Evolutionary conservation across 2,113 vertebrate genomes (phyloP).

Genomic region (Sphaerodactylus townsendi): DNA sequence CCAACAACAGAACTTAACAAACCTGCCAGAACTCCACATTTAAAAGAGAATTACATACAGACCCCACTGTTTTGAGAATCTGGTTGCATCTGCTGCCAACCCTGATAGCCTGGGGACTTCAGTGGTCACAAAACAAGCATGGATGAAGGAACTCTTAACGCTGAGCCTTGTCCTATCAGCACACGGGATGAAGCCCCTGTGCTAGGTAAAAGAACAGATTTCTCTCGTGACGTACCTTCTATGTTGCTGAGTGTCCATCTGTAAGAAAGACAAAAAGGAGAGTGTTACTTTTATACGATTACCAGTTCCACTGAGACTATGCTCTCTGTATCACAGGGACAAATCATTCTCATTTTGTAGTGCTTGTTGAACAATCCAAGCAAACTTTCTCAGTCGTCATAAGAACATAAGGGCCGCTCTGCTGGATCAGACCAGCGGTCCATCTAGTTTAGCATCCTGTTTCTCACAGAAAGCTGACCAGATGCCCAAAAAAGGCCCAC

Average conservation of each 20-base stretch:
- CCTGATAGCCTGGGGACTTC: neutral
- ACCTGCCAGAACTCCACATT: neutral
- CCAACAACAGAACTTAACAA: neutral
- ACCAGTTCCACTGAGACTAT: neutral
- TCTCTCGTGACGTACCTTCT: slow-evolving; percentile 49
- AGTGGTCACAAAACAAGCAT: neutral
- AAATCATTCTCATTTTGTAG: too few species aligned
- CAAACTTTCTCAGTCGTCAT: neutral
- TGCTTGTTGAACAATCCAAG: neutral
- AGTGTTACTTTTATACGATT: neutral
- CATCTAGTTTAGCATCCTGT: too few species aligned
- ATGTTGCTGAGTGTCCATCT: slow-evolving; percentile 52
- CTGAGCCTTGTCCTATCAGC: neutral
- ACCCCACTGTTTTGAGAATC: neutral
- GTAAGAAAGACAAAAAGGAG: neutral
- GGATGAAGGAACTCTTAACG: neutral
- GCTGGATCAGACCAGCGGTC: too few species aligned
- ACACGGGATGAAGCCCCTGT: rapidly evolving
- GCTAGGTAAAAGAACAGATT: rapidly evolving
- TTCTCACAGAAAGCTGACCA: too few species aligned
- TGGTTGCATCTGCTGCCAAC: neutral
- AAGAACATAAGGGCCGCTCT: too few species aligned
- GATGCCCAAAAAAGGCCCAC: too few species aligned
- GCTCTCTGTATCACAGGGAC: too few species aligned
- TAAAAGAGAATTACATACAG: neutral